Conservation (phyloP, 2,888 invertebrate species). For the Brachyptera putata region DNA sequence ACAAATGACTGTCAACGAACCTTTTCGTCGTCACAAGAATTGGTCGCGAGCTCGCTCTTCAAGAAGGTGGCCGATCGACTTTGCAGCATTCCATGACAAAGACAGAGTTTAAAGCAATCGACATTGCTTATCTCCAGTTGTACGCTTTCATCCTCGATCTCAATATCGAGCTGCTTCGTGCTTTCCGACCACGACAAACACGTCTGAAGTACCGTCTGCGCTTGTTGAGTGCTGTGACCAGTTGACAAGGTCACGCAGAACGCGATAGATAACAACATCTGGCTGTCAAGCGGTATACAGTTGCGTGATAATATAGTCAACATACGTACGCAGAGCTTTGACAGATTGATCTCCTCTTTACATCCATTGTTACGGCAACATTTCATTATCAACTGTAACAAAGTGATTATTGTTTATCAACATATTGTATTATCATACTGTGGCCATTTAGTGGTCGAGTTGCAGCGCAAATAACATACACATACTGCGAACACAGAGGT, state of each 20-base stretch:
- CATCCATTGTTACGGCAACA: neutral
- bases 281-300: conserved; percentile 17
- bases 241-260: conserved; percentile 15
- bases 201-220: neutral
- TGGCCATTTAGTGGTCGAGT: no score
- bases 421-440: no score
- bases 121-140: conserved; percentile 8
- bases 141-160: neutral
- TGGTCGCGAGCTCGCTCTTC: neutral
- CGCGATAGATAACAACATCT: conserved; percentile 27
- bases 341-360: no score
- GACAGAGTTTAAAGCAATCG: conserved; percentile 24
- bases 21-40: neutral
- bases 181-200: conserved; percentile 1
- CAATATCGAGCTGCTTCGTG: neutral
- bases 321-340: neutral
- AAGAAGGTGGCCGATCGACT: neutral
- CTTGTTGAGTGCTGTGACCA: neutral
- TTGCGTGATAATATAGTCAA: conserved; percentile 2
- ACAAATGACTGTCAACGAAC: no score
- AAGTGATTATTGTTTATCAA: no score
- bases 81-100: conserved; percentile 28
- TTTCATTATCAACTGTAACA: conserved; percentile 12
- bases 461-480: no score
- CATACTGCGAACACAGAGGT: no score